Base-by-base conservation (phyloP, 2,888 invertebrate species). In the Tinea trinotella region DNA sequence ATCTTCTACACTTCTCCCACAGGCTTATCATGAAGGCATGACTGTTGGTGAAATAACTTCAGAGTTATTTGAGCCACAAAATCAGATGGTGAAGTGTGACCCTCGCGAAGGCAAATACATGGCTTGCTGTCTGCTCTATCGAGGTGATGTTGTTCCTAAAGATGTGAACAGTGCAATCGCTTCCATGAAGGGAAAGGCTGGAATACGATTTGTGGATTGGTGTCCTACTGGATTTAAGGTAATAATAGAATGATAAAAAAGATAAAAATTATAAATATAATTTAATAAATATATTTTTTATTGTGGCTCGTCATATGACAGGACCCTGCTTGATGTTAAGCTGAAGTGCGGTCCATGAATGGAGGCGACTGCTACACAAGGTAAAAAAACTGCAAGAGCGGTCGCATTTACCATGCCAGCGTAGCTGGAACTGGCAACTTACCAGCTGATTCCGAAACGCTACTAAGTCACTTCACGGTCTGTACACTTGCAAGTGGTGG, bases 181-280 rank as follows among this genome's bases (percentile, higher is more conserved):
- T 0, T 88, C 89, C 53, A 92, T 95, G 86, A 94, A 94, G 73
- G 89, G 90, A 0, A 90, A 92, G 61, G 90, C 91, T 62, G 88
- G 89, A 53, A 93, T 97, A 54, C 90, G 93, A 59, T 98, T 98
- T 67, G 96, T 97, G n/a, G 95, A 96, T 68, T 96, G 96, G 95
- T 95, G 96, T 71, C 96, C 96, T 1, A 96, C 96, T 5, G 96
- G 97, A 0, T 96, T 96, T 70, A 95, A 96, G 85, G 92, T 92
- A n/a, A n/a, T n/a, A n/a, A n/a, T n/a, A n/a, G n/a, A n/a, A n/a
- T n/a, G n/a, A n/a, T n/a, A n/a, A n/a, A n/a, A n/a, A n/a, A n/a
- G n/a, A n/a, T 36, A 36, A 36, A n/a, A 36, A n/a, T 18, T 18
- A 12, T 34, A n/a, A 9, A 13, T 52, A 4, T 17, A 5, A 19